These are phyloP conservation scores for Colostygia pectinataria DNA, from an alignment of 2,888 invertebrate species.

Conservation along the genomic window DNA sequence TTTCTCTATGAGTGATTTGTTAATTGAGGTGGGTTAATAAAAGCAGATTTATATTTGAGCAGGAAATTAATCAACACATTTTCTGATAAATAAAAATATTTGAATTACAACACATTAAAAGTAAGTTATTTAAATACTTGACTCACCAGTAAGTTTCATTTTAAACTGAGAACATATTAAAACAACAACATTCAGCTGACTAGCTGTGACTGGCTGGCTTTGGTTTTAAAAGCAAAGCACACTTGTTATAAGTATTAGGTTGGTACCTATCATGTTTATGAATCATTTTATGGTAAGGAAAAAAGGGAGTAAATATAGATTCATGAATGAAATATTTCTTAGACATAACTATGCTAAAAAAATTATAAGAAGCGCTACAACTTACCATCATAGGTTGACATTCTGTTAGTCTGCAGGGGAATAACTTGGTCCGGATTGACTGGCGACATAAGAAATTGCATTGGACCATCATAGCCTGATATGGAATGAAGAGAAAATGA, in stretches of 20 bases:
- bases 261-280: background rate
- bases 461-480: conserved; percentile 92
- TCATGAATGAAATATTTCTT: background rate
- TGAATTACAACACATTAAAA: no score
- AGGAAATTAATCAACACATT: no score
- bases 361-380: conserved; percentile 23
- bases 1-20: no score
- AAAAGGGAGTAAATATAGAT: background rate
- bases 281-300: conserved; percentile 8
- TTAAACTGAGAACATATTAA: conserved; percentile 1
- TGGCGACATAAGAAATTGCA: conserved; percentile 92
- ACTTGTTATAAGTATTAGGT: background rate
- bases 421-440: conserved; percentile 92
- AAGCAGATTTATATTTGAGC: no score
- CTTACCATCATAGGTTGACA: conserved; percentile 81
- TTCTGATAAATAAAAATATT: no score
- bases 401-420: conserved; percentile 79
- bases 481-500: conserved; percentile 58
- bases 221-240: conserved; percentile 11
- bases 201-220: background rate
- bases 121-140: conserved; percentile 1
- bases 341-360: conserved; percentile 2
- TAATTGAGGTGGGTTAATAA: no score
- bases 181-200: conserved; percentile 5
- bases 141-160: conserved; percentile 19